Percentiles rank a stretch among this genome's conserved stretches.
Evolutionary conservation across 2,888 invertebrate genomes (phyloP).

Genomic region (Pachymerium ferrugineum): DNA sequence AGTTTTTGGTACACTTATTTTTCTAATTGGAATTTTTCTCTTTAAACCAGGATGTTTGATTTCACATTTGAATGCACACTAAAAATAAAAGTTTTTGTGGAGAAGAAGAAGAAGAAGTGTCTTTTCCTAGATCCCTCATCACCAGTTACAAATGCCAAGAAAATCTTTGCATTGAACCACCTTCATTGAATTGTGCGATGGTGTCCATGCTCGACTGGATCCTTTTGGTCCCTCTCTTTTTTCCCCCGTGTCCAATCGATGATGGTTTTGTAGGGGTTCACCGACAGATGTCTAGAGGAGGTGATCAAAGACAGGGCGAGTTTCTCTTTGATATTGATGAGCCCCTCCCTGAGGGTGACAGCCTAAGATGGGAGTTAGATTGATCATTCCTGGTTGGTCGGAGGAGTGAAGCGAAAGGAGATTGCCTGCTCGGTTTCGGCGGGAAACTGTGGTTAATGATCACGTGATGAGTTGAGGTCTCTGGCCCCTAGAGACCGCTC

Average conservation of each 20-base stretch:
- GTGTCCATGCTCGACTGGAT: neutral
- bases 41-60: too few relatives aligned
- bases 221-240: neutral
- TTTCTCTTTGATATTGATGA: conserved; percentile 13
- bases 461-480: conserved; percentile 7
- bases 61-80: too few relatives aligned
- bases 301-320: conserved; percentile 13
- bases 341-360: conserved; percentile 8
- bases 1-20: too few relatives aligned
- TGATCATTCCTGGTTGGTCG: conserved; percentile 13
- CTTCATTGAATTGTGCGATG: neutral
- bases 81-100: too few relatives aligned
- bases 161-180: conserved; percentile 1
- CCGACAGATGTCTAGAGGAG: conserved; percentile 3
- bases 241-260: neutral
- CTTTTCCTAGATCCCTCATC: too few relatives aligned
- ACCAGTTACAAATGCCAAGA: neutral
- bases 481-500: neutral
- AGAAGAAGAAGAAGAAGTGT: too few relatives aligned
- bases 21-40: too few relatives aligned
- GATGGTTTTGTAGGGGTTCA: neutral
- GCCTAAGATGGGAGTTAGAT: conserved; percentile 4
- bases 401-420: conserved; percentile 9
- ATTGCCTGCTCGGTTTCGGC: conserved; percentile 8
- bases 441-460: conserved; percentile 8